Conservation (phyloP, 2,888 invertebrate species). For the Pseudanteris insignis region DNA sequence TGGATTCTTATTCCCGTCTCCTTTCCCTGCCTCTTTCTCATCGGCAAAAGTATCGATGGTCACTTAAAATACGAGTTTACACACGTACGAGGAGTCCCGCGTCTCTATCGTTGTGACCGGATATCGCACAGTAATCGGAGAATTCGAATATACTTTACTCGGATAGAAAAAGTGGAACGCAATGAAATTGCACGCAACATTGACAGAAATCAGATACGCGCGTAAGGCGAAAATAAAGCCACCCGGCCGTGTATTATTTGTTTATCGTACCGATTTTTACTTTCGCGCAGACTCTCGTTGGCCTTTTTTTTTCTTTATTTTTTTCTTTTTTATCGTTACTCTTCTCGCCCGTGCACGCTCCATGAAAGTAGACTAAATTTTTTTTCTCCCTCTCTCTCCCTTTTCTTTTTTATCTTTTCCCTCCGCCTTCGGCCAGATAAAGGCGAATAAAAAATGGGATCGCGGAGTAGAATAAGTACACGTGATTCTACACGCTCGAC, state of each 20-base stretch:
- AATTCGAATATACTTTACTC: conserved; percentile 23
- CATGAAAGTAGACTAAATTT: no score
- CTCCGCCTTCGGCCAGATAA: conserved; percentile 2
- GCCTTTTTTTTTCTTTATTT: no score
- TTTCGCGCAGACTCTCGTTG: no score
- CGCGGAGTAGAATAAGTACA: conserved; percentile 24
- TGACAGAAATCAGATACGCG: no score
- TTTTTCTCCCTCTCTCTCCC: no score
- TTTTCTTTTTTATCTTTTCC: not conserved
- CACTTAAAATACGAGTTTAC: conserved; percentile 19
- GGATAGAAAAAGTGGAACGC: conserved; percentile 28
- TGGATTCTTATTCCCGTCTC: conserved; percentile 5
- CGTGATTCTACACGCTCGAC: conserved; percentile 35
- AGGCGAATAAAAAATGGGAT: conserved; percentile 25
- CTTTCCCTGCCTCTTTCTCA: conserved; percentile 5
- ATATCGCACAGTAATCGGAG: conserved; percentile 45
- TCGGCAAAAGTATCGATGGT: conserved; percentile 26
- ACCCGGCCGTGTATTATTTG: no score
- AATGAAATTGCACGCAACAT: no score
- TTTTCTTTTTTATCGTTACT: no score
- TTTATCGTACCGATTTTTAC: no score
- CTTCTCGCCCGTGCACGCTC: no score
- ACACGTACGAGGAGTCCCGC: conserved; percentile 24
- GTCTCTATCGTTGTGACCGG: conserved; percentile 36
- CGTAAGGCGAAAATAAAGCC: no score